Base-by-base conservation (phyloP, 2,888 invertebrate species). In the Drosophila acutilabella region DNA sequence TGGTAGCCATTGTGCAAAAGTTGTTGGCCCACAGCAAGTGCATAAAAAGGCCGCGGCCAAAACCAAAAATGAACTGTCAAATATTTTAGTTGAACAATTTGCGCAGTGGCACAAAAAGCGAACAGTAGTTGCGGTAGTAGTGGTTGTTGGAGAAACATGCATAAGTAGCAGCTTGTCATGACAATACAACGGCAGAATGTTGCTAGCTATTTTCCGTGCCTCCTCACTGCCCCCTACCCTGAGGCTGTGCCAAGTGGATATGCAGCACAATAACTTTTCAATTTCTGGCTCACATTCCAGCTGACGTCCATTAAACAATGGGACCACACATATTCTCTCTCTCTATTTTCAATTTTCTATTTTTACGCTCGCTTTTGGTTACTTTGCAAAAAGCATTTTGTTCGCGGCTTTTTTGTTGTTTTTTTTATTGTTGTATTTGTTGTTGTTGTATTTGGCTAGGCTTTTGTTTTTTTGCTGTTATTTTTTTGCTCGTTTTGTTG, bases 301-400 rank as follows among this genome's bases (percentile, higher is more conserved):
- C 88, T 85, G 85, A 85, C 86, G 85, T 81, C 85, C 86, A 88
- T 85, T 85, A 88, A 86, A 85, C 84, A 85, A 85, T 85, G 81
- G 84, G 47, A 70, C 52, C 53, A 66, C 81, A 80, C 65, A 77
- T 53, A 78, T 75, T 81, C 71, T 71, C 79, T 81, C 73, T 81
- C 71, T 71, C 79, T 81, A 78, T 85, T 85, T 84, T 70, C 78
- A 71, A 78, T 81, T 83, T 84, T 87, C 86, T 78, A 73, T 83
- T 80, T 80, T 74, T 80, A 62, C 71, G 74, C 74, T 83, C 62
- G 75, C 84, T 81, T 84, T 84, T 81, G 87, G 84, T 81, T 84
- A 84, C 78, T 81, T 82, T 78, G 85, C 88, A 82, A 88, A 78
- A 87, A 84, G 79, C 82, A 71, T 84, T 84, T 72, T 80, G 73